Conservation (phyloP, 1,140 invertebrate species). For the Probaryconus sp. region DNA sequence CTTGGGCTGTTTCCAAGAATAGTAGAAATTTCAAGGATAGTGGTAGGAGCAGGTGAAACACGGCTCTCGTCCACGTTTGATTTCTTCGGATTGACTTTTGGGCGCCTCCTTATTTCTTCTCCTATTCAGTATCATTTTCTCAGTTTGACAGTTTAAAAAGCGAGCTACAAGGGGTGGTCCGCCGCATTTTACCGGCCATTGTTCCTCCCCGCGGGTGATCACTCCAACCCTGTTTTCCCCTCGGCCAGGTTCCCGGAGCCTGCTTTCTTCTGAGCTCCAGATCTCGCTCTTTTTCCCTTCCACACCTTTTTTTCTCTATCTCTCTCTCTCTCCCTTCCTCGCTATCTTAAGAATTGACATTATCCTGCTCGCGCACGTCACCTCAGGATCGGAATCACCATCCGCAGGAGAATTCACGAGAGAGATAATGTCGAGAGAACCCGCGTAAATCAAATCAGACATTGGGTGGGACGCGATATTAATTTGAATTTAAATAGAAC, state of each 20-base stretch:
- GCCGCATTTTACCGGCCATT: slow-evolving; percentile 71
- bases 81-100: slow-evolving; percentile 67
- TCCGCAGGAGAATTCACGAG: slow-evolving; percentile 15
- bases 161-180: slow-evolving; percentile 72
- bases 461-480: slow-evolving; percentile 51
- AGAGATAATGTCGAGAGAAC: slow-evolving; percentile 23
- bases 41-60: slow-evolving; percentile 66
- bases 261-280: slow-evolving; percentile 17
- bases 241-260: slow-evolving; percentile 11
- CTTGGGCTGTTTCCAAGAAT: slow-evolving; percentile 47
- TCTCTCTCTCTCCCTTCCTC: slow-evolving; percentile 22
- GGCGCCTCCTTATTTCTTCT: slow-evolving; percentile 45
- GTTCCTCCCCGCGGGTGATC: slow-evolving; percentile 73
- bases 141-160: slow-evolving; percentile 61
- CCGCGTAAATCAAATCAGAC: slow-evolving; percentile 56
- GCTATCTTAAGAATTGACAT: neutral
- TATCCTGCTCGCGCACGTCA: slow-evolving; percentile 29
- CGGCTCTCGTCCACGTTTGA: slow-evolving; percentile 65
- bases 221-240: slow-evolving; percentile 59
- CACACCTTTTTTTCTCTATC: slow-evolving; percentile 12
- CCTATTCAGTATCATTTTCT: slow-evolving; percentile 34
- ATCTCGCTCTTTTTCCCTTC: slow-evolving; percentile 23
- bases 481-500: slow-evolving; percentile 67
- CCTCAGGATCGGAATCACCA: slow-evolving; percentile 35
- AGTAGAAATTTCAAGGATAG: slow-evolving; percentile 53